Conservation (phyloP, 2,888 invertebrate species). For the Cephus spinipes region DNA sequence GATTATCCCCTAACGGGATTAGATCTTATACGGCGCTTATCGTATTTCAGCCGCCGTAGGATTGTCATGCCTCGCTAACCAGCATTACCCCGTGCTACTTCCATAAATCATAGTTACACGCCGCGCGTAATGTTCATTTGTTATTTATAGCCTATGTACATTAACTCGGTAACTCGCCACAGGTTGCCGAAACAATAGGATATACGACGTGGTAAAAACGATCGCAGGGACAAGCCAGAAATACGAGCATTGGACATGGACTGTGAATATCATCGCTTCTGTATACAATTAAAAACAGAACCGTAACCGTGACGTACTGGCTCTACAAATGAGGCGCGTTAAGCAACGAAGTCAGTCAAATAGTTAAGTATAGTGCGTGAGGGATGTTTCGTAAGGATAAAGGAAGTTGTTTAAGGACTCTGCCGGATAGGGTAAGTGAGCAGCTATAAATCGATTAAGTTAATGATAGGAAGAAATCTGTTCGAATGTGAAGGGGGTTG, state of each 20-base stretch:
- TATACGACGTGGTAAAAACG: not conserved
- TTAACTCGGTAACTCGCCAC: constrained; percentile 31
- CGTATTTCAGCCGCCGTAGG: not conserved
- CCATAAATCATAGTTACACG: constrained; percentile 46
- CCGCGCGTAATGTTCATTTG: constrained; percentile 44
- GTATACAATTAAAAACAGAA: not conserved
- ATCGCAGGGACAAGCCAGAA: not conserved
- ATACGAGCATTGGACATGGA: not conserved
- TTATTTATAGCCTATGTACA: constrained; percentile 41
- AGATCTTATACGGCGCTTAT: not conserved
- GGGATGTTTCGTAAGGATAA: not conserved
- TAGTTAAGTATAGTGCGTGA: not conserved
- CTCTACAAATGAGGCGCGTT: not conserved
- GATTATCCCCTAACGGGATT: not conserved
- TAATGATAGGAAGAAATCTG: constrained; percentile 26
- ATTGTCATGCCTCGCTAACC: constrained; percentile 15
- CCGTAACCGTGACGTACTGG: not conserved
- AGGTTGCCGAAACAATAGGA: not conserved
- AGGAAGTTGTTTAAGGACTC: not conserved
- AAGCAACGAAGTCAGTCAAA: not conserved
- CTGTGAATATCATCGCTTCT: not conserved
- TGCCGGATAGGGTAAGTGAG: not conserved
- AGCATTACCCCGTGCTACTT: constrained; percentile 16
- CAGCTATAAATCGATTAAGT: constrained; percentile 25
- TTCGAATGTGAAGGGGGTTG: not conserved